phyloP scores from a whole-genome alignment of 2,113 vertebrate species.

The Forbesichthys papilliferus region DNA sequence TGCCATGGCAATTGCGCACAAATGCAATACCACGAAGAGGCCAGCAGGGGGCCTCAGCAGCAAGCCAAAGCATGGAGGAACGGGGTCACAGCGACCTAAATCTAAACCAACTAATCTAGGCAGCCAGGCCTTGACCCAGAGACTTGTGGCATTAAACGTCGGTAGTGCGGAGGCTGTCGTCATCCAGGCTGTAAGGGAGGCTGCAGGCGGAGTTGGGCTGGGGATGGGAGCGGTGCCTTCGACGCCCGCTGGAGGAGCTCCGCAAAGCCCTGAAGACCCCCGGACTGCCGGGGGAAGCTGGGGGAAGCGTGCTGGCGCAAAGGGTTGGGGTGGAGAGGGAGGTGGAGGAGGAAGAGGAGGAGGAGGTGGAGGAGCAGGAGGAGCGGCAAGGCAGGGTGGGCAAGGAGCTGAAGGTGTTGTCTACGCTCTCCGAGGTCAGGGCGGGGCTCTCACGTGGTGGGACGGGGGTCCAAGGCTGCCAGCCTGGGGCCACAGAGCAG shows the following conservation, averaged over 20 bases:
- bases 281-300: slow-evolving; percentile 28
- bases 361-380: slow-evolving; percentile 60
- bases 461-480: slow-evolving; percentile 82
- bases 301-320: slow-evolving; percentile 15
- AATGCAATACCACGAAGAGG: slow-evolving; percentile 29
- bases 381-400: slow-evolving; percentile 65
- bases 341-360: slow-evolving; percentile 73
- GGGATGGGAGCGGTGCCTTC: slow-evolving; percentile 78
- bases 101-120: slow-evolving; percentile 32
- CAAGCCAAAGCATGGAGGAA: slow-evolving; percentile 19
- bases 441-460: slow-evolving; percentile 46
- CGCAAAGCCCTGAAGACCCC: slow-evolving; percentile 49
- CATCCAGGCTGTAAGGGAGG: slow-evolving; percentile 71
- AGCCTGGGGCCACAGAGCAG: slow-evolving; percentile 73
- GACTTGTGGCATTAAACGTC: slow-evolving; percentile 66
- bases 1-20: slow-evolving; percentile 19
- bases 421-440: slow-evolving; percentile 51
- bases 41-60: slow-evolving; percentile 26
- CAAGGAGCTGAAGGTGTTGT: slow-evolving; percentile 62
- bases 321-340: slow-evolving; percentile 53
- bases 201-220: slow-evolving; percentile 60
- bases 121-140: slow-evolving; percentile 32
- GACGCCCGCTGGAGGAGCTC: slow-evolving; percentile 54
- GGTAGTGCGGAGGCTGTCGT: slow-evolving; percentile 76
- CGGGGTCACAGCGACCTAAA: slow-evolving; percentile 49